Evolutionary conservation across 2,888 invertebrate genomes (phyloP).

Genomic region (Doris montereyensis): DNA sequence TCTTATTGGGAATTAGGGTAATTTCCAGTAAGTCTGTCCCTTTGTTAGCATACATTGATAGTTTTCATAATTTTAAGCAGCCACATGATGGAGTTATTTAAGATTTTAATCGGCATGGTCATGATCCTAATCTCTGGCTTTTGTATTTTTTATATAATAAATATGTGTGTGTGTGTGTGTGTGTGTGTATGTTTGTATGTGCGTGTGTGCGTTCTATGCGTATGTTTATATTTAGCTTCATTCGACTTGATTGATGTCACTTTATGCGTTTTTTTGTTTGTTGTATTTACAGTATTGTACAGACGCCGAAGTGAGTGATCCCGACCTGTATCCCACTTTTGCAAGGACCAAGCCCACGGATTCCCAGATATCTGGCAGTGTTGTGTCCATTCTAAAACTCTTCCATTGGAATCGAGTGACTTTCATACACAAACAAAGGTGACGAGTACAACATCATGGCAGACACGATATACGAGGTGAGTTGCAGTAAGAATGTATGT

Average conservation of each 20-base stretch:
- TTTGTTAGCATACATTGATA: no score
- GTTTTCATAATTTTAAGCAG: no score
- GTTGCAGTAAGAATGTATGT: neutral
- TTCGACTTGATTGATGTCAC: neutral
- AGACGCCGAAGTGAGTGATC: slow-evolving; percentile 90
- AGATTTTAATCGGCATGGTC: no score
- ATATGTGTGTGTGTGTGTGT: slow-evolving; percentile 8
- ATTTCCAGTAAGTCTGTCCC: no score
- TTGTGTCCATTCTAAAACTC: slow-evolving; percentile 86
- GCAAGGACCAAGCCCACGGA: slow-evolving; percentile 93
- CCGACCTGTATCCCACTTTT: slow-evolving; percentile 90
- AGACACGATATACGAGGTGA: slow-evolving; percentile 79
- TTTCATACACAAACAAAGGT: slow-evolving; percentile 82
- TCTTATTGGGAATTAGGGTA: no score
- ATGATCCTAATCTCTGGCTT: no score
- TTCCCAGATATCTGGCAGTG: slow-evolving; percentile 93
- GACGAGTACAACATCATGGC: slow-evolving; percentile 76
- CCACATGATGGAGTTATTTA: no score
- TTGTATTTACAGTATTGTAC: slow-evolving; percentile 85
- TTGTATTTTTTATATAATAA: no score
- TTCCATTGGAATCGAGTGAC: slow-evolving; percentile 93
- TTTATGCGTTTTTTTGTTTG: neutral
- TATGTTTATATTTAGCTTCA: neutral
- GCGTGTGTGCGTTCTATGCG: neutral
- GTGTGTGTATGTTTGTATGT: slow-evolving; percentile 15